Conservation (phyloP, 2,888 invertebrate species). For the Watsonalla cultraria region DNA sequence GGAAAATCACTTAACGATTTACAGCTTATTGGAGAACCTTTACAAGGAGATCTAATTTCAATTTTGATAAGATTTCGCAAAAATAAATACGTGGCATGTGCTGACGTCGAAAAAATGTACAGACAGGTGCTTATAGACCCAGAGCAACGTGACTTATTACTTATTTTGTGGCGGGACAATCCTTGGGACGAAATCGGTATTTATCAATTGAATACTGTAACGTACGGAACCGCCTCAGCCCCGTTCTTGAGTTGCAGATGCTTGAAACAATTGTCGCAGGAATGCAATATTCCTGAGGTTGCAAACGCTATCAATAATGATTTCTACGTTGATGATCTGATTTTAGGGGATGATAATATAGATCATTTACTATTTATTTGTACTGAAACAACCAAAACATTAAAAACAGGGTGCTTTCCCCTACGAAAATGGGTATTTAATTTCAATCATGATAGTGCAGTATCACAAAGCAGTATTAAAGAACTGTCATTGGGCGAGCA, state of each 20-base stretch:
- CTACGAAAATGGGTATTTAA: too few relatives aligned
- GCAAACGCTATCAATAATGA: constrained; percentile 19
- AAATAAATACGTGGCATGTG: constrained; percentile 22
- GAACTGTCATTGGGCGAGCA: constrained; percentile 10
- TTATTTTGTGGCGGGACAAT: constrained; percentile 32
- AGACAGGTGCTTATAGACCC: constrained; percentile 22
- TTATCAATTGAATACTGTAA: constrained; percentile 17
- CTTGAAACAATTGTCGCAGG: constrained; percentile 25
- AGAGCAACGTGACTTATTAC: constrained; percentile 26
- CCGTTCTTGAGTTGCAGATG: constrained; percentile 30
- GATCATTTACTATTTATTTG: constrained; percentile 4
- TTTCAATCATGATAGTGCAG: not conserved
- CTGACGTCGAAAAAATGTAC: constrained; percentile 32
- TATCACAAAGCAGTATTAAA: constrained; percentile 5
- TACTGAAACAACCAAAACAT: too few relatives aligned
- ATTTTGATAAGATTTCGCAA: constrained; percentile 24
- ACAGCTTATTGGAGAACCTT: constrained; percentile 21
- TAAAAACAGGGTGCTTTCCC: too few relatives aligned
- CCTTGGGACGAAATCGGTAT: constrained; percentile 14
- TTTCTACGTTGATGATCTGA: constrained; percentile 14
- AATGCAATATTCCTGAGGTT: constrained; percentile 18
- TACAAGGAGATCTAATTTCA: constrained; percentile 25
- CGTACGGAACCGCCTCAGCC: constrained; percentile 18
- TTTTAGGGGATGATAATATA: constrained; percentile 7
- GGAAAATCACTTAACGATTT: constrained; percentile 20